A percentile compares a stretch with the other conserved stretches of the same genome.
Conservation (phyloP, 2,113 vertebrate genomes). For the Psilopogon haemacephalus region DNA sequence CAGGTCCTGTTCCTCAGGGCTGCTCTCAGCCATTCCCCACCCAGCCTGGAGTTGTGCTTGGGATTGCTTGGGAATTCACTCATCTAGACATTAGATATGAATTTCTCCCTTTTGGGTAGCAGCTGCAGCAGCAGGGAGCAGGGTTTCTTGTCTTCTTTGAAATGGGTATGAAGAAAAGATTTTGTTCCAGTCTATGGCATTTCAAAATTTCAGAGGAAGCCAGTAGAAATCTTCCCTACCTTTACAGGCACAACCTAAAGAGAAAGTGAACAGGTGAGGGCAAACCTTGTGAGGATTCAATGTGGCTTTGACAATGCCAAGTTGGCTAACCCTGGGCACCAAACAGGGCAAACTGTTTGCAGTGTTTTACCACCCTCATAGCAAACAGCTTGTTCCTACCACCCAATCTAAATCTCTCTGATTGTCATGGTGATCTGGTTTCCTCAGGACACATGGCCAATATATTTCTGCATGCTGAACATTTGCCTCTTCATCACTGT, state of each 20-base stretch:
- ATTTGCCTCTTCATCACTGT: background rate
- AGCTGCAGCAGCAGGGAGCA: background rate
- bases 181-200: background rate
- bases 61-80: too few species aligned
- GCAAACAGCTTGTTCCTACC: too few species aligned
- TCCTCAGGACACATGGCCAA: background rate
- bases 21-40: too few species aligned
- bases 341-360: too few species aligned
- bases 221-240: background rate
- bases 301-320: background rate
- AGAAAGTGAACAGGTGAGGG: constrained; percentile 7
- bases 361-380: too few species aligned
- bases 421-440: background rate
- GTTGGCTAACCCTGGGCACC: background rate
- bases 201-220: constrained; percentile 49
- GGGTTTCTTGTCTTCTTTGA: background rate
- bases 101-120: background rate
- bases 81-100: background rate
- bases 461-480: background rate
- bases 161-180: background rate
- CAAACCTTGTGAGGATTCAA: background rate
- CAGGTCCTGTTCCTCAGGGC: too few species aligned
- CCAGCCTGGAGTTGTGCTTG: too few species aligned
- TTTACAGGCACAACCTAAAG: background rate
- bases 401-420: too few species aligned